A percentile compares a stretch with the other conserved stretches of the same genome.
Conservation (phyloP, 2,888 invertebrate species). For the Deilephila porcellus region DNA sequence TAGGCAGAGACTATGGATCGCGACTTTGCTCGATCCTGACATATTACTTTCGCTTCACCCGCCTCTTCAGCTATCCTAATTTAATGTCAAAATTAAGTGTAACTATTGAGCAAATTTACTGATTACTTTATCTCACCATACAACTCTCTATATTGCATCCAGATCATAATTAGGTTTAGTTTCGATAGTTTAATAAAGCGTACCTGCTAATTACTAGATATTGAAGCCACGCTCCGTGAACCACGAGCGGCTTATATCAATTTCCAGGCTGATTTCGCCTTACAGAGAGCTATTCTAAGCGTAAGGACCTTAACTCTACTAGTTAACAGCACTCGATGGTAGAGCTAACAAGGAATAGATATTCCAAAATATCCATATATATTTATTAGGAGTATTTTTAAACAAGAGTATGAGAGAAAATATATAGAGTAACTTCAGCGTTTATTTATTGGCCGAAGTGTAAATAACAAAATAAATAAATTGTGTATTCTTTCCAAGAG, state of each 20-base stretch:
- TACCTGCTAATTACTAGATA: conserved; percentile 1
- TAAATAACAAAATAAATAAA: no score
- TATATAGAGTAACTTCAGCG: no score
- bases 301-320: not conserved
- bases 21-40: no score
- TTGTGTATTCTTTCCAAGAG: no score
- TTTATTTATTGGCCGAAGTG: no score
- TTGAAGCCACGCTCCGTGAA: not conserved
- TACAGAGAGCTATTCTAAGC: not conserved
- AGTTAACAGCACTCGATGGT: not conserved
- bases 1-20: no score
- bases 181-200: not conserved
- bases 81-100: no score
- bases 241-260: not conserved
- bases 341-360: not conserved
- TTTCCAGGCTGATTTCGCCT: not conserved
- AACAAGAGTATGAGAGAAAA: no score
- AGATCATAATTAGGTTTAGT: not conserved
- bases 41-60: no score
- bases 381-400: not conserved
- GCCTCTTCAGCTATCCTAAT: no score
- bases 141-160: not conserved
- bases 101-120: no score
- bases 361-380: not conserved
- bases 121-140: no score